phyloP scores from a whole-genome alignment of 92 coral and sea anemone genomes.

The Heliopora coerulea region DNA sequence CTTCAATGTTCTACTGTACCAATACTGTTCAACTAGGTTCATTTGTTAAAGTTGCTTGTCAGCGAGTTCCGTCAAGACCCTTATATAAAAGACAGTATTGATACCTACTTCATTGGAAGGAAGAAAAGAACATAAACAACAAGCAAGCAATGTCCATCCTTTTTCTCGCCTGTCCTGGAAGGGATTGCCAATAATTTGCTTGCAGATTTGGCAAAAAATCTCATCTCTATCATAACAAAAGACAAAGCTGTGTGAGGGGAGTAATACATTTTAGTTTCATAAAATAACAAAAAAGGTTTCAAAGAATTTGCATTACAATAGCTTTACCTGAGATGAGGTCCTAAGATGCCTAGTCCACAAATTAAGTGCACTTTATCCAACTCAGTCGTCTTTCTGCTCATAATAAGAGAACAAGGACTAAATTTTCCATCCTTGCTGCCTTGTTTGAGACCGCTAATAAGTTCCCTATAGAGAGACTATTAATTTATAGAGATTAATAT shows the following conservation, averaged over 20 bases:
- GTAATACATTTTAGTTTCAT: not conserved
- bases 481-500: no score
- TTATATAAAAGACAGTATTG: no score
- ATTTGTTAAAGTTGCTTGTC: no score
- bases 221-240: no score
- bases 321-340: conserved; percentile 65
- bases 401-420: conserved; percentile 15
- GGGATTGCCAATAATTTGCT: conserved; percentile 67
- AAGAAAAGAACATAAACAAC: conserved; percentile 70
- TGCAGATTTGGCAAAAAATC: conserved; percentile 87
- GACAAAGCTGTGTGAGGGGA: no score
- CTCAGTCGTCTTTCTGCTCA: conserved; percentile 23
- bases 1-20: no score
- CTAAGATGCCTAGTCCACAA: conserved; percentile 71
- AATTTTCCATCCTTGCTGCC: conserved; percentile 27
- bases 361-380: conserved; percentile 77
- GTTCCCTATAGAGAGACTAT: conserved; percentile 30
- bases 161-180: conserved; percentile 60
- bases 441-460: conserved; percentile 5
- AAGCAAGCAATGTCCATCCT: conserved; percentile 86
- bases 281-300: not conserved
- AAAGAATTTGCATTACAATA: not conserved
- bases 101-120: conserved; percentile 71
- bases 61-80: no score
- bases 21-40: no score